These are phyloP conservation scores for Catocala sponsa DNA, from an alignment of 2,888 invertebrate species.

Conservation along the genomic window DNA sequence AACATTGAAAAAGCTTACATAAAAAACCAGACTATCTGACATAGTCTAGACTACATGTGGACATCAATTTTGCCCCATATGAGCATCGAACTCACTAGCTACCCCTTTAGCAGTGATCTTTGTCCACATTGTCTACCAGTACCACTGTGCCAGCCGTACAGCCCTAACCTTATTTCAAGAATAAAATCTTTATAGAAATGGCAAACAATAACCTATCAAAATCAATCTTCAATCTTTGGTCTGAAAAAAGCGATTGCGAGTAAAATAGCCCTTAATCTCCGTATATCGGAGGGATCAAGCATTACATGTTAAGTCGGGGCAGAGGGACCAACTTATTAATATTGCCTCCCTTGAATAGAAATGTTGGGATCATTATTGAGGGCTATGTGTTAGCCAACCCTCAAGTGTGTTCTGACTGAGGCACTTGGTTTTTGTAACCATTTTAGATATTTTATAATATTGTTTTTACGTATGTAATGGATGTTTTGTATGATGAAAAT, in stretches of 20 bases:
- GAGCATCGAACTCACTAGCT: too few relatives aligned
- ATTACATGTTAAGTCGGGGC: constrained; percentile 50
- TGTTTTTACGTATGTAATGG: too few relatives aligned
- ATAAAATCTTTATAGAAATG: background rate
- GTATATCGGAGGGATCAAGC: constrained; percentile 39
- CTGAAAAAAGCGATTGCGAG: constrained; percentile 47
- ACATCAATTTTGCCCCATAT: too few relatives aligned
- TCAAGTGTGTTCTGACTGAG: constrained; percentile 44
- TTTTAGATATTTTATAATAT: background rate
- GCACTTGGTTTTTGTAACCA: background rate
- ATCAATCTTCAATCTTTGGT: constrained; percentile 38
- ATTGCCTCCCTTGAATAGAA: constrained; percentile 63
- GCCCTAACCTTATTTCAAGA: too few relatives aligned
- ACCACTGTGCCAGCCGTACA: too few relatives aligned
- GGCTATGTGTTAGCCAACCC: constrained; percentile 52
- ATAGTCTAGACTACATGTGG: too few relatives aligned
- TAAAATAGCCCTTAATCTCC: constrained; percentile 50
- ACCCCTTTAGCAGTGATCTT: too few relatives aligned
- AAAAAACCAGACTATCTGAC: too few relatives aligned
- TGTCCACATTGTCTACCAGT: too few relatives aligned
- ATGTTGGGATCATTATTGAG: constrained; percentile 60
- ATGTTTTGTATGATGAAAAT: too few relatives aligned
- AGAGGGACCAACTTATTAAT: constrained; percentile 62
- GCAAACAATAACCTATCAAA: constrained; percentile 4
- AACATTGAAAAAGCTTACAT: too few relatives aligned